A percentile compares a stretch with the other conserved stretches of the same genome.
Evolutionary conservation across 2,113 vertebrate species (phyloP).

Genomic region (Pandion haliaetus): DNA sequence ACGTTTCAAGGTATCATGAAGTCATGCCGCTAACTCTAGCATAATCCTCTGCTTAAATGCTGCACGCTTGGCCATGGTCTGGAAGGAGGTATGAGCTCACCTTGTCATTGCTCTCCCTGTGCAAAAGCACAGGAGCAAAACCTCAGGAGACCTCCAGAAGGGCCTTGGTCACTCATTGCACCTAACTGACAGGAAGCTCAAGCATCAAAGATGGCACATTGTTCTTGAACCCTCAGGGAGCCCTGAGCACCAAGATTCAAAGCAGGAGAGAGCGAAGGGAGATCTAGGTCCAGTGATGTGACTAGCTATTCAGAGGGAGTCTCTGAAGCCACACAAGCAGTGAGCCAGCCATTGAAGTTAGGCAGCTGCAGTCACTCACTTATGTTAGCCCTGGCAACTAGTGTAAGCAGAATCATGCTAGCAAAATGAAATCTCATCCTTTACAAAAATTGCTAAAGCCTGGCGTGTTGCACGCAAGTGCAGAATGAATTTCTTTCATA

Average conservation of each 20-base stretch:
- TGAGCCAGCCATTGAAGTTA: background rate
- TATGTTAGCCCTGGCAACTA: background rate
- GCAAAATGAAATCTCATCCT: background rate
- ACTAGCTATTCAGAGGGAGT: background rate
- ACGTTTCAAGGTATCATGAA: background rate
- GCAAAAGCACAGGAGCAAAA: background rate
- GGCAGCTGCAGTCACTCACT: background rate
- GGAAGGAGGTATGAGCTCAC: background rate
- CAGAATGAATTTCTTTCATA: background rate
- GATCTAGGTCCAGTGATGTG: background rate
- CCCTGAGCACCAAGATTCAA: accelerated
- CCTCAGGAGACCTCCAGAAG: background rate
- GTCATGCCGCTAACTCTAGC: background rate
- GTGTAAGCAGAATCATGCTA: background rate
- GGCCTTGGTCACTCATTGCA: background rate
- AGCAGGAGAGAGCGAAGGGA: background rate
- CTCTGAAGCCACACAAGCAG: background rate
- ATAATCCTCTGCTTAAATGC: accelerated
- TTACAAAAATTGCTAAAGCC: background rate
- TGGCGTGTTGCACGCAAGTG: background rate
- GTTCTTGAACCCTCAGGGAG: background rate
- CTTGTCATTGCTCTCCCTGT: background rate
- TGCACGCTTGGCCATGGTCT: accelerated
- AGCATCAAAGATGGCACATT: accelerated
- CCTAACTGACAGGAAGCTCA: background rate